phyloP scores from a whole-genome alignment of 2,113 vertebrate species.

The Halichoeres trimaculatus region DNA sequence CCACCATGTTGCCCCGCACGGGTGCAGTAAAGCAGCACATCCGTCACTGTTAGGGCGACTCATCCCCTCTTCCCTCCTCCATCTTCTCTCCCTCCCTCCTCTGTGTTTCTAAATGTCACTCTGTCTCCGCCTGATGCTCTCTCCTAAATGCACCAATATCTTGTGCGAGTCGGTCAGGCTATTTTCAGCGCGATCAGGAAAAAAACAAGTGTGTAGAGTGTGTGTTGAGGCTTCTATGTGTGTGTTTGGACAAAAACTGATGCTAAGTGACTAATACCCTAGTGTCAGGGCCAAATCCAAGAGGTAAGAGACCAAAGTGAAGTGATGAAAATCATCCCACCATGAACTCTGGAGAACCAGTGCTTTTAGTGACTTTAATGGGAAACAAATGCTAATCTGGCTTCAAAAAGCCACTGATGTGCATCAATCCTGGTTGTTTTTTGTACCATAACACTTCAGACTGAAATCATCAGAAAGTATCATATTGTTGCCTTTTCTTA shows the following conservation, averaged over 20 bases:
- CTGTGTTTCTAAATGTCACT: conserved; percentile 1
- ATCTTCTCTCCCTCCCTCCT: conserved; percentile 12
- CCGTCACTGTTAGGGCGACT: conserved; percentile 19
- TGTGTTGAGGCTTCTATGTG: conserved; percentile 14
- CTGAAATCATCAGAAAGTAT: background rate
- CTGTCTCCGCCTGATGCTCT: background rate
- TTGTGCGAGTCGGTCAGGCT: conserved; percentile 12
- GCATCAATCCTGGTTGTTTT: too few relatives aligned
- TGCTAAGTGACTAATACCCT: background rate
- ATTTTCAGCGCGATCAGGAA: background rate
- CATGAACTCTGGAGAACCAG: background rate
- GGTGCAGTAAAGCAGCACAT: conserved; percentile 34
- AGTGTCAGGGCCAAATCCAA: background rate
- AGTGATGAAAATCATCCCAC: background rate
- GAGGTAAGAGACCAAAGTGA: background rate
- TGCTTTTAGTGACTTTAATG: background rate
- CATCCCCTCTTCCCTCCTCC: conserved; percentile 11
- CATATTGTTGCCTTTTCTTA: background rate
- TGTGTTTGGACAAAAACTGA: background rate
- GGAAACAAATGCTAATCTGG: background rate
- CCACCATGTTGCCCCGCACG: conserved; percentile 66
- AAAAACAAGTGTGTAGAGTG: background rate
- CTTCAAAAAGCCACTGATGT: too few relatives aligned
- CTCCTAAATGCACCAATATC: conserved; percentile 39
- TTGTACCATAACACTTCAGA: too few relatives aligned